Base-by-base conservation (phyloP, 2,888 invertebrate species). In the Epistrophella euchroma region DNA sequence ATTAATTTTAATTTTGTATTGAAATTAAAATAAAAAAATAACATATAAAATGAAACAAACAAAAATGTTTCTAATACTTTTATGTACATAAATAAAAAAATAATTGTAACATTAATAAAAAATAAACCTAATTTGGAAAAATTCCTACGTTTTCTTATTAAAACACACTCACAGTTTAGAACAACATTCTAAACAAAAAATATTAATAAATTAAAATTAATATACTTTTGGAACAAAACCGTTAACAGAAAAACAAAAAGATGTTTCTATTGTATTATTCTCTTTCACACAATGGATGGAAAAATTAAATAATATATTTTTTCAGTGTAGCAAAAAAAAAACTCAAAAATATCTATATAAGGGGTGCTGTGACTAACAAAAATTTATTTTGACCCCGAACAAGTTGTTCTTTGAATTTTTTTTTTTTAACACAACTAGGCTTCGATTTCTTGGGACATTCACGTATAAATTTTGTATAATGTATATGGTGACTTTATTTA, bases 391-490 rank as follows among this genome's bases (percentile, higher is more conserved):
- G 37, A 81, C 77, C 86, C 81, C 74, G 45, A 71, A 75, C 35
- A 71, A 70, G 62, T 62, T 68, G 35, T 58, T 76, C 50, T 76
- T 84, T 80, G 80, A 79, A 72, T 76, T 73, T 79, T 76, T 78
- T 76, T 78, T 83, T 74, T 47, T n/a, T 35, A 13, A 79, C 75
- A 84, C 74, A 79, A 78, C 76, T 88, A 90, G 92, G 91, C 92
- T 90, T 91, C 90, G 92, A 92, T 92, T 93, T 93, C 92, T 93
- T 92, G 92, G 92, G 91, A 88, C 74, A 84, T 87, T 72, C 76
- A 87, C 75, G 52, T 83, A 68, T 47, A 32, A 66, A 66, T 19
- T 47, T 66, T 66, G 32, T 66, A 66, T 32, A 15, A 45, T 45
- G n/a, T 47, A 32, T 40, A 22, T 66, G 71, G 74, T 74, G 71